These are phyloP conservation scores for Nasonovia ribisnigri DNA, from an alignment of 2,888 invertebrate species.

Conservation along the genomic window DNA sequence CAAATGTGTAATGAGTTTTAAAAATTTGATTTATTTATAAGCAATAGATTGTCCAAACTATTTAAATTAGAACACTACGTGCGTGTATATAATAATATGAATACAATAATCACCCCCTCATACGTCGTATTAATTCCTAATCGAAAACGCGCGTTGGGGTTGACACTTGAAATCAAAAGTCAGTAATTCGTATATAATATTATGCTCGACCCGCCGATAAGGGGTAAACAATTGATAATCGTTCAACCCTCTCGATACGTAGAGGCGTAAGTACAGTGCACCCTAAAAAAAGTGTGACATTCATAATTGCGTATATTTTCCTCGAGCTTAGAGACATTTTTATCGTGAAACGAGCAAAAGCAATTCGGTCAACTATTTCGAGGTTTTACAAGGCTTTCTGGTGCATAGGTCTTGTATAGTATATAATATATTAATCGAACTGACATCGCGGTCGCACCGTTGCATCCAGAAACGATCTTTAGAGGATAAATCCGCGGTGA, in stretches of 20 bases:
- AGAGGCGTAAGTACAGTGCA: background rate
- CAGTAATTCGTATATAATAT: constrained; percentile 15
- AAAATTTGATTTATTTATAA: background rate
- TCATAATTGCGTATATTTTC: constrained; percentile 28
- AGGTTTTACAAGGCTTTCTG: background rate
- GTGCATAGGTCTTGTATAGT: too few species aligned
- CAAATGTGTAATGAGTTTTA: background rate
- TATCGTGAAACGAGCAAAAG: background rate
- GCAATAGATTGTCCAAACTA: constrained; percentile 11
- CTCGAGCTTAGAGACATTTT: background rate
- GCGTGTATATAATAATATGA: background rate
- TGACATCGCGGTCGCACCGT: background rate
- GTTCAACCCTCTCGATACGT: constrained; percentile 44
- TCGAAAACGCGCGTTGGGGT: constrained; percentile 49
- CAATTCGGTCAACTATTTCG: background rate
- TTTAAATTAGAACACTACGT: background rate
- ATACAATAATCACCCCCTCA: background rate
- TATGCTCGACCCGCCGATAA: constrained; percentile 26
- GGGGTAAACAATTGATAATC: constrained; percentile 55
- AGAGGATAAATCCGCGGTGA: constrained; percentile 36
- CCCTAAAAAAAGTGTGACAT: constrained; percentile 54
- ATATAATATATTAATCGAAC: background rate
- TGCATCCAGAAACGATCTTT: background rate
- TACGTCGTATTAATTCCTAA: constrained; percentile 41
- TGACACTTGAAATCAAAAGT: constrained; percentile 61